These are phyloP conservation scores for Macheiramphus alcinus DNA, from an alignment of 2,113 vertebrate species.

Conservation along the genomic window DNA sequence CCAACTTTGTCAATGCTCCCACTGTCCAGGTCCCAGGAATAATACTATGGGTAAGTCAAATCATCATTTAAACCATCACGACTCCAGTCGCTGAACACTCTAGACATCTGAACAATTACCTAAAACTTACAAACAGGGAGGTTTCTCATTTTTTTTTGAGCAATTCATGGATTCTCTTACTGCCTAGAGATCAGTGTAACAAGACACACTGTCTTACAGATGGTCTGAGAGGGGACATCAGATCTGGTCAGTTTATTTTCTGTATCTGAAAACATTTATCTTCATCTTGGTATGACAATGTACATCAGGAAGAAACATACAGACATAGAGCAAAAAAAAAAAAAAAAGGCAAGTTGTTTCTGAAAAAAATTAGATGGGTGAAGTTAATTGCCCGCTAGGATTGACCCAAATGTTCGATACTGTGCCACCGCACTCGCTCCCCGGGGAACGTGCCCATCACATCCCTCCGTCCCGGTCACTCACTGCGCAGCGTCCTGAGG, in stretches of 20 bases:
- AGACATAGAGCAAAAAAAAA: accelerated
- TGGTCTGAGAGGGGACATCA: not conserved
- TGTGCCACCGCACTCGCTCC: accelerated
- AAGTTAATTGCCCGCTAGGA: not conserved
- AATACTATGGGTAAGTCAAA: not conserved
- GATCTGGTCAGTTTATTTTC: not conserved
- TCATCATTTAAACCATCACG: not conserved
- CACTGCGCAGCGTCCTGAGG: not conserved
- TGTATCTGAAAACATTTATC: not conserved
- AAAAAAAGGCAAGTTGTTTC: not conserved
- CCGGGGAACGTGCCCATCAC: not conserved
- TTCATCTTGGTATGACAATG: not conserved
- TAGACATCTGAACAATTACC: not conserved
- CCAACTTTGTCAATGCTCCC: not conserved
- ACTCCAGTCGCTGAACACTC: not conserved
- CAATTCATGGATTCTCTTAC: not conserved
- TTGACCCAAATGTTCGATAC: not conserved
- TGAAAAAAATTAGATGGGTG: accelerated
- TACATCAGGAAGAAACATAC: not conserved
- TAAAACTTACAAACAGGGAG: not conserved
- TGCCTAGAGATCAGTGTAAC: not conserved
- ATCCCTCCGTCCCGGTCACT: not conserved
- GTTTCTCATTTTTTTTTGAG: not conserved
- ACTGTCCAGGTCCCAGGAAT: not conserved
- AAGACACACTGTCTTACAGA: not conserved